Percentiles rank a stretch among this genome's conserved stretches.
Evolutionary conservation across 2,113 vertebrate species (phyloP).

Genomic region (Trogon melanurus): DNA sequence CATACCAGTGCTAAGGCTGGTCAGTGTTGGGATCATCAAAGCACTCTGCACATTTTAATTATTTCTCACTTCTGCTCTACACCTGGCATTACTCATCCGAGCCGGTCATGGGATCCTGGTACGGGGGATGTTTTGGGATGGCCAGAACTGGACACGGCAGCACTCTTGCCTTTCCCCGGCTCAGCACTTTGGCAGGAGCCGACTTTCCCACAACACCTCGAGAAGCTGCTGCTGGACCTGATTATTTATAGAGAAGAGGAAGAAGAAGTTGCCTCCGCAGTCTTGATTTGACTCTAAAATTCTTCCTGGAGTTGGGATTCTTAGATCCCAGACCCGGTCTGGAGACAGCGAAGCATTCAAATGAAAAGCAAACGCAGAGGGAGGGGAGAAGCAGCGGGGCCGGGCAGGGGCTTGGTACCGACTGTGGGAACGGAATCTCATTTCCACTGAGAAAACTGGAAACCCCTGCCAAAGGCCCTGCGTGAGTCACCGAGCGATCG

Average conservation of each 20-base stretch:
- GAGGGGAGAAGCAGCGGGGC: not conserved
- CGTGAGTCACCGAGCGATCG: not conserved
- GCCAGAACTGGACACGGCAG: not conserved
- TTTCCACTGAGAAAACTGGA: not conserved
- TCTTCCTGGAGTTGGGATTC: not conserved
- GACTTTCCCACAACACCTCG: slow-evolving; percentile 9
- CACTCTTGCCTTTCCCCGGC: not conserved
- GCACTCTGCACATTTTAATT: not conserved
- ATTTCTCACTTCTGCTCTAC: slow-evolving; percentile 16
- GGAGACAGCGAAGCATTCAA: not conserved
- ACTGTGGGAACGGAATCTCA: slow-evolving; percentile 26
- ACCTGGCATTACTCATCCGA: not conserved
- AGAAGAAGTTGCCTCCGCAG: not conserved
- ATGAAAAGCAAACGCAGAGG: not conserved
- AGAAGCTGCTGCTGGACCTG: not conserved
- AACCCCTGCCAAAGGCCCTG: not conserved
- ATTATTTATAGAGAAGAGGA: not conserved
- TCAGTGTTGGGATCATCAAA: not conserved
- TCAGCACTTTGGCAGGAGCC: slow-evolving; percentile 28
- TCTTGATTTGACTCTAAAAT: slow-evolving; percentile 61
- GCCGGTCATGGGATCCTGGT: not conserved
- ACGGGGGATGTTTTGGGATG: not conserved
- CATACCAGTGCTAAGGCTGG: not conserved
- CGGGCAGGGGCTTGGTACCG: not conserved
- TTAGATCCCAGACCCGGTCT: not conserved